Percentiles rank a stretch among this genome's conserved stretches.
phyloP scores from a whole-genome alignment of 2,113 vertebrate genomes.

The Naja naja region DNA sequence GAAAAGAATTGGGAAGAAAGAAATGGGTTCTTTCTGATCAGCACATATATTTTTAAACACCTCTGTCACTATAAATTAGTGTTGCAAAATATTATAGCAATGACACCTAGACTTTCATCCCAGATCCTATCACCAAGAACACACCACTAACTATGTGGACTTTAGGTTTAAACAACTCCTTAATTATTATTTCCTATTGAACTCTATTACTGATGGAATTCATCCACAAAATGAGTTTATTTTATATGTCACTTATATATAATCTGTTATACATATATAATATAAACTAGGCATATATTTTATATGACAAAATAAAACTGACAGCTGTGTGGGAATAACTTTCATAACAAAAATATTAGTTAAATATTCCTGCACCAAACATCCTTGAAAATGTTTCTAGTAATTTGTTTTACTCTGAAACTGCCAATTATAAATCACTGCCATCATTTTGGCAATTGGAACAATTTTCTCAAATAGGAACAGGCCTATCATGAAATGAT shows the following conservation, averaged over 20 bases:
- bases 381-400: neutral
- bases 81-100: slow-evolving; percentile 30
- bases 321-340: neutral
- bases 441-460: neutral
- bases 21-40: slow-evolving; percentile 40
- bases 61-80: slow-evolving; percentile 50
- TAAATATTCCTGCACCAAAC: neutral
- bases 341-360: neutral
- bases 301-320: slow-evolving; percentile 30
- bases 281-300: neutral
- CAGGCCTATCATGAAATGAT: neutral
- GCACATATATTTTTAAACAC: slow-evolving; percentile 65
- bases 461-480: neutral
- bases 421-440: neutral
- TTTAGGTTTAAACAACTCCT: slow-evolving; percentile 30
- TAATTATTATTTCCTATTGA: slow-evolving; percentile 33
- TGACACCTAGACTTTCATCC: neutral
- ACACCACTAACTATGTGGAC: neutral
- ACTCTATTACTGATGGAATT: slow-evolving; percentile 30
- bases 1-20: slow-evolving; percentile 30
- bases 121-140: neutral
- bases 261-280: neutral
- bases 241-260: neutral
- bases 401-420: neutral
- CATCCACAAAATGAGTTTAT: slow-evolving; percentile 31